A percentile compares a stretch with the other conserved stretches of the same genome.
Conservation (phyloP, 2,797 vertebrate species). For the Ispidina picta region DNA sequence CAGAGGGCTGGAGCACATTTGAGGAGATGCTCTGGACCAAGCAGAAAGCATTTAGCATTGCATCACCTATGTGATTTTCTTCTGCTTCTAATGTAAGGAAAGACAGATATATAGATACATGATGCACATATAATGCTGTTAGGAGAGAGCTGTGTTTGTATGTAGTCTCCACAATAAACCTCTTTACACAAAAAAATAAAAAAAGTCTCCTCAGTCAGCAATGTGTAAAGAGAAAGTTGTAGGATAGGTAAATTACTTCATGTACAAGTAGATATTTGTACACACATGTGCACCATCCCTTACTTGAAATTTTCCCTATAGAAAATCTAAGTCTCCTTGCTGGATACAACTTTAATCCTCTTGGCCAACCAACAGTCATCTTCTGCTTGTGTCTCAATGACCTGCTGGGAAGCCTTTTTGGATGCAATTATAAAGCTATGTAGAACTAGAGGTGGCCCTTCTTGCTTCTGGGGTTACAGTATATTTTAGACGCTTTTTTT, state of each 20-base stretch:
- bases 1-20: neutral
- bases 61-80: neutral
- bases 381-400: neutral
- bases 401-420: neutral
- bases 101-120: neutral
- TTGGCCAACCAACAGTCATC: neutral
- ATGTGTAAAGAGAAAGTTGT: neutral
- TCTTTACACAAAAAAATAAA: neutral
- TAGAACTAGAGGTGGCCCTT: neutral
- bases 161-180: neutral
- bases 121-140: neutral
- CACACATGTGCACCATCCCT: rapidly evolving
- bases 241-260: neutral
- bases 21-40: neutral
- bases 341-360: neutral
- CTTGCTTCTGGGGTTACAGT: neutral
- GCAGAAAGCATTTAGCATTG: neutral
- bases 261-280: neutral
- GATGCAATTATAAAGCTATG: neutral
- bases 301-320: neutral
- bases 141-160: neutral
- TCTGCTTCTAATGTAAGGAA: neutral
- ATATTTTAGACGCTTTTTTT: neutral
- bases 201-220: neutral
- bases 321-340: neutral